Evolutionary conservation across 2,797 vertebrate genomes (phyloP).

Genomic region (Lacerta agilis): DNA sequence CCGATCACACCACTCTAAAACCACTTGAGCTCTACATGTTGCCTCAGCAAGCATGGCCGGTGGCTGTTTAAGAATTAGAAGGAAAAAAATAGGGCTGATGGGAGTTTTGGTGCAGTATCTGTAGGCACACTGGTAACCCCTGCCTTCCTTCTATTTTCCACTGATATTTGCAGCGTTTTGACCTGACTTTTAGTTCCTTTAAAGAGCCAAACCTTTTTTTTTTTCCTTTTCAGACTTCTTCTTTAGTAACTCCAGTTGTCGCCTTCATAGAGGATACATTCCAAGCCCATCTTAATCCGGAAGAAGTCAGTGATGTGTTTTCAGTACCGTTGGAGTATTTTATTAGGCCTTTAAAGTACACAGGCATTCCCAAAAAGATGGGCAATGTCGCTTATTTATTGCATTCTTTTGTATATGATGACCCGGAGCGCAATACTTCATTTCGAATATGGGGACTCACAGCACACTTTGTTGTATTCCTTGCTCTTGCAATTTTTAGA

Average conservation of each 20-base stretch:
- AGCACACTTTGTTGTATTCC: slow-evolving; percentile 81
- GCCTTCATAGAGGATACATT: slow-evolving; percentile 90
- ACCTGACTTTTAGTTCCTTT: not conserved
- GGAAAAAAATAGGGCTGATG: no score
- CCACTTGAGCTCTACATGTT: no score
- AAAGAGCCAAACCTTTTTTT: not conserved
- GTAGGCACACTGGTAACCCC: no score
- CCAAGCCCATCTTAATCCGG: slow-evolving; percentile 82
- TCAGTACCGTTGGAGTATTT: slow-evolving; percentile 90
- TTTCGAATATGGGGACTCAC: slow-evolving; percentile 91
- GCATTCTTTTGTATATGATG: slow-evolving; percentile 84
- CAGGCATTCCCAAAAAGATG: not conserved
- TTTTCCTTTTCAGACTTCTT: slow-evolving; percentile 72
- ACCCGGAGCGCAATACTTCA: slow-evolving; percentile 69
- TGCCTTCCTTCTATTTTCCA: no score
- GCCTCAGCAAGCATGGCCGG: no score
- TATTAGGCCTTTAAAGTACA: slow-evolving; percentile 76
- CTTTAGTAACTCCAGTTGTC: slow-evolving; percentile 89
- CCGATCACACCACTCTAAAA: no score
- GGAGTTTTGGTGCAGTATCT: no score
- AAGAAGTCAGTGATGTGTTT: slow-evolving; percentile 91
- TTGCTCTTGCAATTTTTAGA: slow-evolving; percentile 80
- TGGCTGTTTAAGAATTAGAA: no score
- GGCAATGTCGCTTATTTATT: not conserved
- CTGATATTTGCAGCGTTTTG: not conserved